Base-by-base conservation (phyloP, 2,113 vertebrate species). In the Nestor notabilis region DNA sequence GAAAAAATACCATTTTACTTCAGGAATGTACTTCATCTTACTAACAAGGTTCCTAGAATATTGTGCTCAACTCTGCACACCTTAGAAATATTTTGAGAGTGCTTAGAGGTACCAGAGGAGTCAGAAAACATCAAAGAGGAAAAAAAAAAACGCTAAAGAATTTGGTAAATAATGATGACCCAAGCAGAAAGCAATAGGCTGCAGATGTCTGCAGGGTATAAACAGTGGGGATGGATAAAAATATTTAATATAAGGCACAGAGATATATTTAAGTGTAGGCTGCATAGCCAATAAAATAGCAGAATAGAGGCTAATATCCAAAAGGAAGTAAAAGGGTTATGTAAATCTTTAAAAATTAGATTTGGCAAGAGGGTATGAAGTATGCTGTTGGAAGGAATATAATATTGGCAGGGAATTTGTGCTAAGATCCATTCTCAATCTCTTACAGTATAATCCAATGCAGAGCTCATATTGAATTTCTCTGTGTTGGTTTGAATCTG, bases 341-440 rank as follows among this genome's bases (percentile, higher is more conserved):
- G 13, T 68, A 94, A 91, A 69, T 75, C 64, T 87, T 95, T 16
- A 95, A 94, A 95, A 91, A 89, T 84, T 7, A 76, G 29, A 47
- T 79, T 72, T 64, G 53, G 56, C 39, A 58, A 52, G 78, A 79
- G 29, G 20, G 9, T 20, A 47, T 72, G 70, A 83, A 93, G 27
- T 69, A 52, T 7, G n/a, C 43, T 27, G 1, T 81, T 63, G 70
- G 58, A 88, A 77, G 44, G 66, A 80, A 20, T 83, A 18, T 24
- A 72, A 20, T 72, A 72, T 41, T 88, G 82, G 70, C 52, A 76
- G 44, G 61, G 39, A 87, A 44, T 91, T 64, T 88, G 24, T 68
- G 33, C 46, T 39, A 9, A 69, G 74, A 28, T 60, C 7, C 17
- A 6, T 68, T 83, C 63, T 65, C 16, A 15, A 1, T 68, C 47